phyloP scores from a whole-genome alignment of 2,888 invertebrate genomes.

The Helobdella robusta region DNA sequence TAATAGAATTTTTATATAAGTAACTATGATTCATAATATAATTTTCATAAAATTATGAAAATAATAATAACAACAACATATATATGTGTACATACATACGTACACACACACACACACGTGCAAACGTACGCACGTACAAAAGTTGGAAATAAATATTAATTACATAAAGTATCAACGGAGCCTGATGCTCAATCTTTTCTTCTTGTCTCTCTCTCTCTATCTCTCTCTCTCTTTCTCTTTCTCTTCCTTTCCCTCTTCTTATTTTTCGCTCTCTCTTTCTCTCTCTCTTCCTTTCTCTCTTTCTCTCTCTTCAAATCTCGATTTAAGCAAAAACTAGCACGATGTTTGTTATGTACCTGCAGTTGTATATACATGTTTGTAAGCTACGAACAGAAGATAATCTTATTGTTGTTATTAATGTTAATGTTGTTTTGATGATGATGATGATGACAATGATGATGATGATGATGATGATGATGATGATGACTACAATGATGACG shows the following conservation, averaged over 20 bases:
- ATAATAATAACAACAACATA: neutral
- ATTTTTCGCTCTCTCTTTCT: neutral
- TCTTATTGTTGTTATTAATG: neutral
- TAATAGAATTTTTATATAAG: too few species aligned
- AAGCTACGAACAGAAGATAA: neutral
- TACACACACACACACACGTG: neutral
- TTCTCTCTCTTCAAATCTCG: neutral
- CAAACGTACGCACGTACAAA: neutral
- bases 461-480: neutral
- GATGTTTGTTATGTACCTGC: too few species aligned
- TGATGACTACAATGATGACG: neutral
- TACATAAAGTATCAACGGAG: neutral
- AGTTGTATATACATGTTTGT: too few species aligned
- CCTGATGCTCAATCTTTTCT: neutral
- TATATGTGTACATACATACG: neutral
- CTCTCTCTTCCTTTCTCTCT: neutral
- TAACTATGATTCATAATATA: too few species aligned
- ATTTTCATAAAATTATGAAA: too few species aligned
- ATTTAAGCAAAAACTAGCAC: too few species aligned
- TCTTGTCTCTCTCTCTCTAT: neutral
- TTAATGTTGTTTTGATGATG: neutral
- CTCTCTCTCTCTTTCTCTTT: neutral
- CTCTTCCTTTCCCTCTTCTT: neutral
- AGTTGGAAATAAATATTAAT: too few species aligned
- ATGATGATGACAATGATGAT: slow-evolving; percentile 8